These are phyloP conservation scores for Sepiola atlantica DNA, from an alignment of 2,888 invertebrate genomes.

Conservation along the genomic window DNA sequence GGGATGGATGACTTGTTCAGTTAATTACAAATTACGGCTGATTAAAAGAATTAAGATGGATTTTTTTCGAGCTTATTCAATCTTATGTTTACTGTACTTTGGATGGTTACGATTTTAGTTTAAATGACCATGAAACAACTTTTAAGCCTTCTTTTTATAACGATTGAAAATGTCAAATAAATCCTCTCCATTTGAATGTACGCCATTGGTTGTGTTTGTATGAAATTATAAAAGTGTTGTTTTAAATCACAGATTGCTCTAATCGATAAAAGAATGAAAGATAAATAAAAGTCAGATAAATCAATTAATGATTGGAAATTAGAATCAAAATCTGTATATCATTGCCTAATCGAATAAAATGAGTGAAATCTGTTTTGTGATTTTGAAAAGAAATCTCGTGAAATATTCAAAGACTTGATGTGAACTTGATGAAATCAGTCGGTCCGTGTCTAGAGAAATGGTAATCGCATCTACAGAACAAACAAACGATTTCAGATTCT, in stretches of 20 bases:
- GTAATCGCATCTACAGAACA: background rate
- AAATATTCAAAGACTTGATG: background rate
- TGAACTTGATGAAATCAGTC: background rate
- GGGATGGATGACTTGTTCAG: too few relatives aligned
- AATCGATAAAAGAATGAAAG: background rate
- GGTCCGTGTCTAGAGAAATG: background rate
- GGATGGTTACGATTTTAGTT: too few relatives aligned
- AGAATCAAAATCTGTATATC: background rate
- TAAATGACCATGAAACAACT: too few relatives aligned
- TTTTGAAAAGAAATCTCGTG: background rate
- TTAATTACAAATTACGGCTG: too few relatives aligned
- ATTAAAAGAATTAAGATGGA: too few relatives aligned
- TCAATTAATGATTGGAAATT: conserved; percentile 5
- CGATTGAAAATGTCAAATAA: too few relatives aligned
- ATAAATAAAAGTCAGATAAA: background rate
- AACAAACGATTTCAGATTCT: background rate
- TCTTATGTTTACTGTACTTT: too few relatives aligned
- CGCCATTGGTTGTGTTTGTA: background rate
- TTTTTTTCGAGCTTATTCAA: too few relatives aligned
- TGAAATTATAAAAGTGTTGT: background rate
- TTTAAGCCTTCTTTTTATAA: too few relatives aligned
- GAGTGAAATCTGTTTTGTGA: background rate
- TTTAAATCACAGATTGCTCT: background rate
- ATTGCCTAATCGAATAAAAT: background rate
- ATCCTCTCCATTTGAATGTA: too few relatives aligned